Evolutionary conservation across 2,113 vertebrate species (phyloP), one percentile per base, ranked within the genome.

Genomic region (Tricholaema leucomelas): DNA sequence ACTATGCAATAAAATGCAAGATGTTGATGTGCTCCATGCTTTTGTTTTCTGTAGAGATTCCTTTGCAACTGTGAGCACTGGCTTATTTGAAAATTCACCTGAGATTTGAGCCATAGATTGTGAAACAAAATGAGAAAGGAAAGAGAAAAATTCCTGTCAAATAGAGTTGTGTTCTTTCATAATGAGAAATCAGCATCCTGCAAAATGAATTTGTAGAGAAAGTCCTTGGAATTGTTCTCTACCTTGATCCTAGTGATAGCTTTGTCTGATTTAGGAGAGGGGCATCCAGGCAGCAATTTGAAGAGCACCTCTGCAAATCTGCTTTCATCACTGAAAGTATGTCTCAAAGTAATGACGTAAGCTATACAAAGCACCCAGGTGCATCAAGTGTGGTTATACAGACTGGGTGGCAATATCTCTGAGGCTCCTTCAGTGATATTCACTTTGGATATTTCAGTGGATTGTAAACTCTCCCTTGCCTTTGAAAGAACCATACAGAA

Each of bases 171-270:
- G 86, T 83, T 93, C 64, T 82, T 64, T 89, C 72, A 50, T 87
- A 92, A 91, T 83, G 58, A 93, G 92, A 95, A 94, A 95, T 83
- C 91, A 82, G 60, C 88, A 80, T 92, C 65, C 85, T 89, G 73
- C 75, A 92, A 89, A 91, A 92, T 87, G 81, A 91, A 61, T 92
- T 87, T 78, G 75, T 1, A 0, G 81, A 82, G 64, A 82, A 92
- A 94, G 87, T 92, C 87, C 89, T 95, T 6, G 2, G 71, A 91
- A 67, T 87, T 80, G 71, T 73, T 92, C 46, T 59, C 20, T 59
- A 20, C 78, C 66, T 86, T 70, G 55, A 50, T 76, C 71, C 50
- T 1, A 4, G 56, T 0, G 4, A 60, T 60, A 66, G 17, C 64
- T 66, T 14, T 31, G 23, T 24, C 35, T 74, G 75, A 44, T 48